Evolutionary conservation across 2,113 vertebrate genomes (phyloP).

Genomic region (Pagrus major): DNA sequence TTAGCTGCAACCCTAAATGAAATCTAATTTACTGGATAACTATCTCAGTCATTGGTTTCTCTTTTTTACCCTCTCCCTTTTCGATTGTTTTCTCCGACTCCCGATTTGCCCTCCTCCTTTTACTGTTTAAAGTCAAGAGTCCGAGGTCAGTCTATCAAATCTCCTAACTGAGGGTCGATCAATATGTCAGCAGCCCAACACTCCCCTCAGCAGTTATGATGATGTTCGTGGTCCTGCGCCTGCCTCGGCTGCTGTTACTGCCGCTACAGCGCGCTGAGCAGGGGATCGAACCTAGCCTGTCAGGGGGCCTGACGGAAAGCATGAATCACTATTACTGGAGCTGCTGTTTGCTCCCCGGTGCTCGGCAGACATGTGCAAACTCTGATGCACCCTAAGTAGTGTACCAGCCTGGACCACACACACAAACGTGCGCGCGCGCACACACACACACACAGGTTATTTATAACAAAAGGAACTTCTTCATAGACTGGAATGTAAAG

Average conservation of each 20-base stretch:
- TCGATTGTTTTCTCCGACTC: conserved; percentile 44
- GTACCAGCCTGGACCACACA: conserved; percentile 8
- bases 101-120: conserved; percentile 57
- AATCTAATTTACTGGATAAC: neutral
- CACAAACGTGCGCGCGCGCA: conserved; percentile 11
- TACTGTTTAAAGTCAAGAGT: conserved; percentile 71
- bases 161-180: conserved; percentile 82
- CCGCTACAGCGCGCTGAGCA: conserved; percentile 85
- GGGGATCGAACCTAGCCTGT: conserved; percentile 88
- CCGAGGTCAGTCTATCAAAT: conserved; percentile 84
- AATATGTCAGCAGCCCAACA: conserved; percentile 82
- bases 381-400: conserved; percentile 56
- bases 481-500: conserved; percentile 32
- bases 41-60: conserved; percentile 10
- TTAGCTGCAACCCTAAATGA: conserved; percentile 1
- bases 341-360: conserved; percentile 71
- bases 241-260: conserved; percentile 66
- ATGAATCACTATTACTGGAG: conserved; percentile 87
- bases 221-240: conserved; percentile 79
- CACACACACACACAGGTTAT: conserved; percentile 5
- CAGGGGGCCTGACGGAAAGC: conserved; percentile 85
- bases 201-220: conserved; percentile 87
- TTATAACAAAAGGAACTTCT: conserved; percentile 8
- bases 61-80: neutral
- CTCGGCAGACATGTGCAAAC: conserved; percentile 62